Evolutionary conservation across 2,888 invertebrate species (phyloP).

Genomic region (Cheilosia scutellata): DNA sequence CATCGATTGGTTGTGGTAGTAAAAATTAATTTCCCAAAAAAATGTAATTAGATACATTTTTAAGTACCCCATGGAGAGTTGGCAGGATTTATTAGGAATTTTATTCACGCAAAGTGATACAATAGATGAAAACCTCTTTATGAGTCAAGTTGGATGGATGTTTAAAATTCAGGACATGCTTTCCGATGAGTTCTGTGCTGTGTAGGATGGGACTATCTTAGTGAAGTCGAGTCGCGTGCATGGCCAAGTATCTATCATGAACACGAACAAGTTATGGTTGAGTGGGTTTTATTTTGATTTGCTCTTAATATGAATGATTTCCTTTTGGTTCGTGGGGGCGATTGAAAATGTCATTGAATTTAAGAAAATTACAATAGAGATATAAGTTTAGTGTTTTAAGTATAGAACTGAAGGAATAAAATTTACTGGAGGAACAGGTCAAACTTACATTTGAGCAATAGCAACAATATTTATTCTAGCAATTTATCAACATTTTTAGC

Average conservation of each 20-base stretch:
- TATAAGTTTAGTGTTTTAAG: not conserved
- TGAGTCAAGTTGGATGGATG: constrained; percentile 33
- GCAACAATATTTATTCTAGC: too few relatives aligned
- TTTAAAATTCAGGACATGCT: constrained; percentile 64
- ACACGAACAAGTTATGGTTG: constrained; percentile 47
- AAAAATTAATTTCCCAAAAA: constrained; percentile 62
- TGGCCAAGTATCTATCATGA: constrained; percentile 42
- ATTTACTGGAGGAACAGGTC: not conserved
- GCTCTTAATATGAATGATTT: constrained; percentile 34
- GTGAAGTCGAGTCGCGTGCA: constrained; percentile 43
- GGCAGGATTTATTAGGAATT: constrained; percentile 27
- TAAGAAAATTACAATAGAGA: not conserved
- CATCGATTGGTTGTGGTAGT: constrained; percentile 41
- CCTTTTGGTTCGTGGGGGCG: not conserved
- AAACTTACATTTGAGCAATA: not conserved
- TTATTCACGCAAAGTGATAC: constrained; percentile 64
- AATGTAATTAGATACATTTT: constrained; percentile 65
- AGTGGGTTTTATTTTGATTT: constrained; percentile 68
- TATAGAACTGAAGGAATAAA: not conserved
- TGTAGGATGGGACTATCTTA: constrained; percentile 1
- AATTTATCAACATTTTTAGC: too few relatives aligned
- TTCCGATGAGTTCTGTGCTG: constrained; percentile 26
- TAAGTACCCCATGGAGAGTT: constrained; percentile 27
- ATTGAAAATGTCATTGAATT: not conserved
- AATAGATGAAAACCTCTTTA: constrained; percentile 62